Evolutionary conservation across 2,113 vertebrate genomes (phyloP).

Genomic region (Peromyscus maniculatus): DNA sequence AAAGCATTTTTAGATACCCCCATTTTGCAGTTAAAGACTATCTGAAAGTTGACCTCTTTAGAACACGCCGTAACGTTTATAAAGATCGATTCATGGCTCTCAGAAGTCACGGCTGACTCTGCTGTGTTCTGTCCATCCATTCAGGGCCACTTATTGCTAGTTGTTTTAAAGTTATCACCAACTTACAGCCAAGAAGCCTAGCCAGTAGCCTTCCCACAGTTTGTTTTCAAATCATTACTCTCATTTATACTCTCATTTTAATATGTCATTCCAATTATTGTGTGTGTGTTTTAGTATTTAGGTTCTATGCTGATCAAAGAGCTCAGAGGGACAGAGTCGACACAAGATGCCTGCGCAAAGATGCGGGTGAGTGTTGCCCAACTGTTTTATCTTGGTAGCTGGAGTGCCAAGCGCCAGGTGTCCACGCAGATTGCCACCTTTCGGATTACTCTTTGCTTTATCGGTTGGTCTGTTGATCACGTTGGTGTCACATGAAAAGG

Average conservation of each 20-base stretch:
- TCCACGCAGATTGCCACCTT: constrained; percentile 71
- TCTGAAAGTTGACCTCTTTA: constrained; percentile 80
- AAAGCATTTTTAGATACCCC: constrained; percentile 80
- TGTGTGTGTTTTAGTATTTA: constrained; percentile 93
- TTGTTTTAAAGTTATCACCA: constrained; percentile 52
- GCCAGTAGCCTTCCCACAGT: neutral
- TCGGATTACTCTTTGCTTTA: constrained; percentile 60
- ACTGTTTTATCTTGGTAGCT: constrained; percentile 60
- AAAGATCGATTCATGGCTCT: constrained; percentile 61
- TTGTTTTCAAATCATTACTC: constrained; percentile 55
- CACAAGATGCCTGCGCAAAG: constrained; percentile 99
- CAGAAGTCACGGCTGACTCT: constrained; percentile 34
- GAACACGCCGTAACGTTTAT: constrained; percentile 60
- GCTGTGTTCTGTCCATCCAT: constrained; percentile 5
- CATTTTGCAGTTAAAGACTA: constrained; percentile 79
- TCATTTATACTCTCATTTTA: constrained; percentile 11
- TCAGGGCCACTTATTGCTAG: constrained; percentile 76
- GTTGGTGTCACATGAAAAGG: constrained; percentile 57
- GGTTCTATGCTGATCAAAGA: constrained; percentile 99
- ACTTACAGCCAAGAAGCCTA: constrained; percentile 36
- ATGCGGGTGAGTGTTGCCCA: constrained; percentile 95
- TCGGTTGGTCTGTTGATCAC: constrained; percentile 69
- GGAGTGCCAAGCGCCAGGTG: constrained; percentile 46
- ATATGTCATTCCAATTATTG: constrained; percentile 56
- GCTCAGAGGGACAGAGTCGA: constrained; percentile 98